Evolutionary conservation across 2,888 invertebrate genomes (phyloP), one percentile per base, ranked within the genome.

Genomic region (Thera obeliscata): DNA sequence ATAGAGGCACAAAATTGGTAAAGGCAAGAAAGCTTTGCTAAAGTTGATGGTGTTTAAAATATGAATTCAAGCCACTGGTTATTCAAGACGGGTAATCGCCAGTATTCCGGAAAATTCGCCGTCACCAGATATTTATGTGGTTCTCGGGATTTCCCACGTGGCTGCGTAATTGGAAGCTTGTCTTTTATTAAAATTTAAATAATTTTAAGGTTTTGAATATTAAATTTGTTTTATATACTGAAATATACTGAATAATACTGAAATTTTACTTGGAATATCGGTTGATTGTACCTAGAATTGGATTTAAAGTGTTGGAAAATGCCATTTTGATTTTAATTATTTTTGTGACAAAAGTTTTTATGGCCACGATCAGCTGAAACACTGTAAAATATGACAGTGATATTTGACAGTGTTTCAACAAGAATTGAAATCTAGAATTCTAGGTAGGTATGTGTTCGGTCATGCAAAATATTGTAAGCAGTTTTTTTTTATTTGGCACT

Each of bases 61-160:
- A 41, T 64, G 59, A 41, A 59, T 67, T 61, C 48, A 56, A 11
- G 12, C 36, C 54, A 46, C 54, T 48, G 56, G 41, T 63, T 46
- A 59, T 55, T 56, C 56, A 56, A 49, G 56, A 11, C 48, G 12
- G 38, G 11, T 36, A 65, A 56, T 49, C 33, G 57, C 49, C 61
- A 22, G 56, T 62, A 55, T 63, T 35, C 46, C 64, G 35, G 36
- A 43, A 50, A 43, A 41, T 58, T 49, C 8, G 43, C 52, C 33
- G 52, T 52, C 22, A 33, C 38, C 48, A 56, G 38, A 63, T 60
- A 62, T 58, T 61, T 50, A 58, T 38, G 56, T 48, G 33, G 54
- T 58, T 55, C 61, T 52, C 57, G 12, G 61, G 55, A 65, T 65
- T 65, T 69, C 59, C 65, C 65, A 48, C 52, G 62, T 57, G 61